Evolutionary conservation across 1,140 invertebrate genomes (phyloP), one percentile per base, ranked within the genome.

Genomic region (Trachymyrmex septentrionalis): DNA sequence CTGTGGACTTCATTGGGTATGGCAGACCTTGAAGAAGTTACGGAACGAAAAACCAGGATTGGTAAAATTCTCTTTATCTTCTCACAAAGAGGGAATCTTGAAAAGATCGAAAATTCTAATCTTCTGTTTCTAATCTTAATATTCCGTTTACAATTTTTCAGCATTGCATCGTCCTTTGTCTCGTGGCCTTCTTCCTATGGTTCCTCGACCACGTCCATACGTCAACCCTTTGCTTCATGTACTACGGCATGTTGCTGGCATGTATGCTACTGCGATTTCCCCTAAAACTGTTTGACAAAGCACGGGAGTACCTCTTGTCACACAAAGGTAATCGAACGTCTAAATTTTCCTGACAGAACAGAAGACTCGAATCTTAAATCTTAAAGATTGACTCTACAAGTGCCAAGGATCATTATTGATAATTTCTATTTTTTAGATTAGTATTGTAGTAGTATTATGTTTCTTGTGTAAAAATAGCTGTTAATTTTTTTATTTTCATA

Each of bases 1-100:
- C 9, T 38, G 64, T 55, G 55, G 16, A 3, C n/a, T 69, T 69
- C 77, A 71, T 91, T 76, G 2, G 81, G 69, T 6, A 59, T 94
- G 69, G 69, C 85, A 91, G 30, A 89, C 53, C 75, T 63, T 95
- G n/a, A 91, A 88, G 21, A 88, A 91, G 14, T 86, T 95, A 71
- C 91, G 93, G 53, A 90, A 86, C 81, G 92, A 95, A 2, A 94
- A 95, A 87, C 94, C 94, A 66, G 93, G 93, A 90, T 80, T 87
- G 88, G 95, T 95, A 93, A 92, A 61, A 64, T 84, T 80, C 0
- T 38, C 44, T 57, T 5, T 19, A n/a, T 67, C 24, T 1, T 44
- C 10, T 38, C 30, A 6, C 30, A 38, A 53, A 1, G 2, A 48
- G 16, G 14, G n/a, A 76, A 50, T 66, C 19, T 48, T 61, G 34